These are phyloP conservation scores for Hylaea fasciaria DNA, from an alignment of 2,888 invertebrate genomes.

Conservation along the genomic window DNA sequence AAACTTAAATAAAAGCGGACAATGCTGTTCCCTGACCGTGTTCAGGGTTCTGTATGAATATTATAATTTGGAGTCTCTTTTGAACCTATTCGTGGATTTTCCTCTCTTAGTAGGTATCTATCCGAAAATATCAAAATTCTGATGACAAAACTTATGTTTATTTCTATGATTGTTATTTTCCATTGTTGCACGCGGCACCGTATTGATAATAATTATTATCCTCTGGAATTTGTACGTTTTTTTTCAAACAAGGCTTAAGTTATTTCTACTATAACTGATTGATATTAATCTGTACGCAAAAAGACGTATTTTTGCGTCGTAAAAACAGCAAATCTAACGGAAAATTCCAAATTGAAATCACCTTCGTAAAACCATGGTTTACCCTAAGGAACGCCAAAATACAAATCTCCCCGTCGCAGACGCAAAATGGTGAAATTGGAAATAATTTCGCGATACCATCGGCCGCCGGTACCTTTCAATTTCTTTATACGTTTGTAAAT, in stretches of 20 bases:
- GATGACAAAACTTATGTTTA: no score
- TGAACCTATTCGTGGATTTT: not conserved
- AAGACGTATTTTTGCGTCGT: no score
- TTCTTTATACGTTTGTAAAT: conserved; percentile 66
- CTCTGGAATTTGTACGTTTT: no score
- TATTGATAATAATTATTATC: no score
- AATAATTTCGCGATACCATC: conserved; percentile 84
- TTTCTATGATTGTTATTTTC: no score
- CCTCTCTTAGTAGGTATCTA: not conserved
- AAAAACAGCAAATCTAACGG: no score
- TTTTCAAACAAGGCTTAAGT: no score
- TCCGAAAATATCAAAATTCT: no score
- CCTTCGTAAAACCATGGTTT: conserved; percentile 9
- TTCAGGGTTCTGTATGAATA: conserved; percentile 28
- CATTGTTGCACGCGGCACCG: no score
- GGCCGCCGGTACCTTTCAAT: conserved; percentile 74
- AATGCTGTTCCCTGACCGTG: conserved; percentile 29
- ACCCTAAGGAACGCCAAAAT: conserved; percentile 40
- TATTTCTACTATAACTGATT: no score
- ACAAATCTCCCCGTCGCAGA: conserved; percentile 63
- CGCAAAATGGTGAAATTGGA: conserved; percentile 84
- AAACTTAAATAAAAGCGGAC: conserved; percentile 62
- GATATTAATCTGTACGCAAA: no score
- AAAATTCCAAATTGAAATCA: not conserved
- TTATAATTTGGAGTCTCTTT: not conserved